Evolutionary conservation across 2,888 invertebrate genomes (phyloP), one percentile per base, ranked within the genome.

Genomic region (Drosophila pseudotakahashii): DNA sequence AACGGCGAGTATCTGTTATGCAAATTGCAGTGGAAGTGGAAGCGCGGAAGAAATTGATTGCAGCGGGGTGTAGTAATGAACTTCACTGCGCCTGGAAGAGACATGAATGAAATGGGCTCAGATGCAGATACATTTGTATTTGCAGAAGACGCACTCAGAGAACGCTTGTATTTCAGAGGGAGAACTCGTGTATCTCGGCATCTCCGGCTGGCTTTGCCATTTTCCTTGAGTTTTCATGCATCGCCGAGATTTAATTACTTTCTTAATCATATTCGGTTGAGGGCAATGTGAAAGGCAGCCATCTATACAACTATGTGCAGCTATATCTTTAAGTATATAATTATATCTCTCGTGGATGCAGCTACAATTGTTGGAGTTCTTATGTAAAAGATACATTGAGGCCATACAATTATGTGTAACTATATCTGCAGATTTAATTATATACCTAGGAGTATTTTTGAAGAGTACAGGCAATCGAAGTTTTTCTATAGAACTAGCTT

Each of bases 211-310:
- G 51, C 41, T 36, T 52, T 57, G 62, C 51, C 57, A 58, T 73
- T 57, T 48, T 68, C 51, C 54, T 60, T 34, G 68, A 53, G 74
- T 76, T 79, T 79, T 79, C 81, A 85, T 90, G 89, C 90, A 81
- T 89, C 90, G 84, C 80, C 84, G 85, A 73, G 61, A 78, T 86
- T 89, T 90, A 88, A 90, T 90, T 90, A 77, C 79, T 82, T 89
- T 89, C 77, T 73, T 66, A 66, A 81, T 81, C 78, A 82, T 77
- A 77, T 75, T 72, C 76, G 73, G 76, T 77, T 74, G 75, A 77
- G 75, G 73, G 69, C 75, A 77, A 73, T 79, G 71, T 77, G 73
- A 81, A 71, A 72, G 62, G 73, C 75, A 78, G 66, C 62, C 76
- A 79, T 60, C 79, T 54, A 48, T 53, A 39, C 52, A 41, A 53